Percentiles rank a stretch among this genome's conserved stretches.
These are phyloP conservation scores for Bovichtus variegatus DNA, from an alignment of 2,797 vertebrate species.

Conservation along the genomic window DNA sequence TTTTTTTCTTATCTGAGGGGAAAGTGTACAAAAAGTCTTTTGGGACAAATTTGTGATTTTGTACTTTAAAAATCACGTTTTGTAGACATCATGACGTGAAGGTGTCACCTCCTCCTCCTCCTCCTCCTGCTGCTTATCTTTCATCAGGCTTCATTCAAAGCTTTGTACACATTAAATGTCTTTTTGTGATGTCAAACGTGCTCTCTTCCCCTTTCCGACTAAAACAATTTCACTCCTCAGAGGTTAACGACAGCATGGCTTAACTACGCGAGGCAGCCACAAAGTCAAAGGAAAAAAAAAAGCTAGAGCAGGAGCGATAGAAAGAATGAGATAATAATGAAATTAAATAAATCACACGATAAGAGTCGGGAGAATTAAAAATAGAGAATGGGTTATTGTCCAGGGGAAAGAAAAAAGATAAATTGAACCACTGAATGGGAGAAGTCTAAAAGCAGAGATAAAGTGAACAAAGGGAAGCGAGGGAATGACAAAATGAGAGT, in stretches of 20 bases:
- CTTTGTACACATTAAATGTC: constrained; percentile 26
- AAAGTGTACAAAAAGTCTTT: background rate
- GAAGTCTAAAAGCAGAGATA: constrained; percentile 56
- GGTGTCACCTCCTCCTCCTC: background rate
- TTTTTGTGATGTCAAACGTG: constrained; percentile 25
- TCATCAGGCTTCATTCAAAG: constrained; percentile 30
- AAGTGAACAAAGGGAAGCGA: constrained; percentile 46
- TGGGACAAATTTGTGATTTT: background rate
- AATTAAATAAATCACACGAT: constrained; percentile 26
- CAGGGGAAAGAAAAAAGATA: constrained; percentile 49
- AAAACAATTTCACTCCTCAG: constrained; percentile 59
- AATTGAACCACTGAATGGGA: constrained; percentile 50
- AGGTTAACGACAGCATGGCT: constrained; percentile 34
- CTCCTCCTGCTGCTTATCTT: constrained; percentile 24
- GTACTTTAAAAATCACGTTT: too few species aligned
- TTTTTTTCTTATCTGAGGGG: background rate
- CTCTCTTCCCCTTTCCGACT: constrained; percentile 2
- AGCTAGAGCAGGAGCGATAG: background rate
- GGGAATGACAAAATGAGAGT: constrained; percentile 60
- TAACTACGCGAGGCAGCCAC: constrained; percentile 34
- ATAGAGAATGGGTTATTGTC: constrained; percentile 37
- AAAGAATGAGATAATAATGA: constrained; percentile 38
- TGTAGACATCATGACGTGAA: background rate
- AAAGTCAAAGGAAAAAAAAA: constrained; percentile 31
- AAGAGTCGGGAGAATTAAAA: constrained; percentile 50